phyloP scores from a whole-genome alignment of 2,888 invertebrate genomes.

The Spodoptera littoralis region DNA sequence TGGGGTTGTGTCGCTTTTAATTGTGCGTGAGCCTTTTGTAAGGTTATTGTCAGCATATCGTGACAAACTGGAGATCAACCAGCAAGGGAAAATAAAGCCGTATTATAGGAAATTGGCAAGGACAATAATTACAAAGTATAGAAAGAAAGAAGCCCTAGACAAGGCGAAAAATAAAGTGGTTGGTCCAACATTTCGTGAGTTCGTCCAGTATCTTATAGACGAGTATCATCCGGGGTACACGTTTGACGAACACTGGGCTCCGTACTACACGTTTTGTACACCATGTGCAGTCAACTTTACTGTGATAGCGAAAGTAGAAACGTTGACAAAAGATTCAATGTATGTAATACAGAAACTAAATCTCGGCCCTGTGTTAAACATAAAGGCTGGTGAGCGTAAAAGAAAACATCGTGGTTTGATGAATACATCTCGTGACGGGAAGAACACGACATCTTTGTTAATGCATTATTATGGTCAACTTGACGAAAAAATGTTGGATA shows the following conservation, averaged over 20 bases:
- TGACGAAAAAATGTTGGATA: conserved; percentile 86
- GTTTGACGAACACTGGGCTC: conserved; percentile 91
- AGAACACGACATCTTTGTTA: conserved; percentile 80
- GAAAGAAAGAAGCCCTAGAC: conserved; percentile 65
- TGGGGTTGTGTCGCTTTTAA: conserved; percentile 90
- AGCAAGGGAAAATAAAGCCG: conserved; percentile 85
- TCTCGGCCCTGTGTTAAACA: conserved; percentile 85
- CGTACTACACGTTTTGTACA: conserved; percentile 90
- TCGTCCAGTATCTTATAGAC: conserved; percentile 91
- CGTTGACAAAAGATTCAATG: conserved; percentile 88
- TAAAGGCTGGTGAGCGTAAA: conserved; percentile 83
- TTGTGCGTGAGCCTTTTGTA: conserved; percentile 93
- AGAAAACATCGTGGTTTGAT: conserved; percentile 86
- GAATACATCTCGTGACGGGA: conserved; percentile 87
- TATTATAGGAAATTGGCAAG: conserved; percentile 91
- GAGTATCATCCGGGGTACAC: conserved; percentile 75
- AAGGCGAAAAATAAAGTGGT: conserved; percentile 63
- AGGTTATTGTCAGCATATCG: conserved; percentile 92
- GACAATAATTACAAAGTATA: conserved; percentile 90
- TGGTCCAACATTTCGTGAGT: conserved; percentile 92
- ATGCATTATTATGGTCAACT: conserved; percentile 89
- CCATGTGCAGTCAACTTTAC: conserved; percentile 91
- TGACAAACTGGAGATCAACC: conserved; percentile 91
- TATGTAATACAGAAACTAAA: conserved; percentile 90
- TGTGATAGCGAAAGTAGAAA: conserved; percentile 90